phyloP scores from a whole-genome alignment of 1,140 invertebrate genomes.

The Pogonomyrmex barbatus region DNA sequence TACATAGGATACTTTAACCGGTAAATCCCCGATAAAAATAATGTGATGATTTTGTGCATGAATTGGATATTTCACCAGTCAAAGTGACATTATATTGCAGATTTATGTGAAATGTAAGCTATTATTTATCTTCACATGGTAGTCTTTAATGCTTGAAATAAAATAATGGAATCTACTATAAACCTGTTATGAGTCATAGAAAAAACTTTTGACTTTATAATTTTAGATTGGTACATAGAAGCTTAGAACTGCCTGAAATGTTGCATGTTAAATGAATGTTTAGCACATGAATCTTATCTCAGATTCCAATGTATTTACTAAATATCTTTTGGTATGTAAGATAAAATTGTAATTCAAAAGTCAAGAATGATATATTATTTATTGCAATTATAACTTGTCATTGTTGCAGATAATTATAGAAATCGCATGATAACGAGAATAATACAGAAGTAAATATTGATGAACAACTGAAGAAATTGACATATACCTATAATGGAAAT shows the following conservation, averaged over 20 bases:
- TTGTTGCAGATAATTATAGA: neutral
- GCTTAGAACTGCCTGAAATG: neutral
- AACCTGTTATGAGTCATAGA: neutral
- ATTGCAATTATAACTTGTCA: neutral
- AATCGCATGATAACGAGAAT: neutral
- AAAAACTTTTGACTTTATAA: neutral
- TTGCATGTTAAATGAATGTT: neutral
- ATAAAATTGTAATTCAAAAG: neutral
- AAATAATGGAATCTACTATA: neutral
- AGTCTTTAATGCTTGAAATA: neutral
- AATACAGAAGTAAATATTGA: neutral
- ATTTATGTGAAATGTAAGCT: neutral
- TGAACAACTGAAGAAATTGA: neutral
- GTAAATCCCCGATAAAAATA: too few relatives aligned
- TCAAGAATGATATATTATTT: neutral
- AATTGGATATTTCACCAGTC: too few relatives aligned
- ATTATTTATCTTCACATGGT: neutral
- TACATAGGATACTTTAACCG: too few relatives aligned
- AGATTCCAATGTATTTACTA: neutral
- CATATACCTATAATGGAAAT: constrained; percentile 76
- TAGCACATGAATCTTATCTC: neutral
- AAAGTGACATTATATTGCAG: neutral
- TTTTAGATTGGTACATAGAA: neutral
- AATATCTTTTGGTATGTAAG: neutral
- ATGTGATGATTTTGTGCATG: too few relatives aligned